Evolutionary conservation across 2,113 vertebrate genomes (phyloP), one percentile per base, ranked within the genome.

Genomic region (Ammodramus savannarum): DNA sequence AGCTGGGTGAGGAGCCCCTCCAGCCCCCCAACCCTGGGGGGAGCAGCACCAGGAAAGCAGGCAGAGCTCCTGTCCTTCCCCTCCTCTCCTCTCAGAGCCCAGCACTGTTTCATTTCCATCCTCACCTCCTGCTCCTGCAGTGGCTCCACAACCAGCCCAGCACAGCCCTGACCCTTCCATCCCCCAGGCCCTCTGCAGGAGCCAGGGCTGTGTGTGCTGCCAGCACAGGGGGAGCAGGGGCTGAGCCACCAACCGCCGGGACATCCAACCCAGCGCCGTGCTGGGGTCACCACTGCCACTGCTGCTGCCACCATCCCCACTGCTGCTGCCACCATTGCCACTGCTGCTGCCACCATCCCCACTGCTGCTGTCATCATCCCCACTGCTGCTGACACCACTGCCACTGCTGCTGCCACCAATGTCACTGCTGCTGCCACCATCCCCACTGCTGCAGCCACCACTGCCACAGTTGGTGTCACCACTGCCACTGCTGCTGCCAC

Each of bases 161-260:
- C 18, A 26, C 0, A 9, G 20, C 27, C 36, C n/a, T 21, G 75
- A 38, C 38, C 6, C 11, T 21, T 16, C n/a, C 29, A 54, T 17
- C 13, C 11, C 17, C 16, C 12, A 49, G 31, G 61, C 9, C 7
- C 79, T 18, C 6, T 0, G 16, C 55, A 36, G 1, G 1, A 83
- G 51, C 16, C 62, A 58, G 68, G 41, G 31, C 63, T 2, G 1
- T 5, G 21, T 2, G 27, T 36, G 39, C 76, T 61, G 67, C 39
- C 2, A 11, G 58, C 69, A 75, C 61, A 23, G 1, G 16, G 66
- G 32, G 54, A 86, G 17, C 0, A 3, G 48, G 51, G 20, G 43
- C 25, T 26, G 32, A 48, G 41, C 44, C 7, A 43, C 18, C 3
- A 0, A 6, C 2, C 51, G n/a, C 0, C 0, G 0, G 7, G 41